A percentile compares a stretch with the other conserved stretches of the same genome.
Evolutionary conservation across 2,797 vertebrate species (phyloP).

Genomic region (Aphelocoma californica): DNA sequence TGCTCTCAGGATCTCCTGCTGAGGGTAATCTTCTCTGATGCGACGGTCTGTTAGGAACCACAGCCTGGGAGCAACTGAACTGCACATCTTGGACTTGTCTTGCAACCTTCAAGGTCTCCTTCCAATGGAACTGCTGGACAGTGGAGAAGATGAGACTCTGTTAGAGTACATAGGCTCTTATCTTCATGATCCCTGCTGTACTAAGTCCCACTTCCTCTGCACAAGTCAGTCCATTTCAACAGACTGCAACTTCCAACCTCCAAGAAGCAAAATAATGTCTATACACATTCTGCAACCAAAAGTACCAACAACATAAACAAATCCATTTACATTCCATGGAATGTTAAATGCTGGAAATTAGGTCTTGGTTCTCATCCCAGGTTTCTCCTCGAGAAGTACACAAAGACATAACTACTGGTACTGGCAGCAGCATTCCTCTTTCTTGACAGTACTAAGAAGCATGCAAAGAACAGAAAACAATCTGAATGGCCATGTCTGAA

Average conservation of each 20-base stretch:
- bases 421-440: not conserved
- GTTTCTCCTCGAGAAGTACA: not conserved
- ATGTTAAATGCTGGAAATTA: not conserved
- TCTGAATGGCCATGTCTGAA: not conserved
- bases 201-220: not conserved
- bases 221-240: not conserved
- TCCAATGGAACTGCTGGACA: conserved; percentile 48
- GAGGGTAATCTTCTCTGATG: conserved; percentile 82
- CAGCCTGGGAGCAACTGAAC: conserved; percentile 76
- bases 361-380: not conserved
- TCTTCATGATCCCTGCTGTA: not conserved
- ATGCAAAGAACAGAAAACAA: not conserved
- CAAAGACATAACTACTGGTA: not conserved
- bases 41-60: conserved; percentile 85
- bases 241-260: not conserved
- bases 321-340: not conserved
- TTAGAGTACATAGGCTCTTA: not conserved
- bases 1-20: conserved; percentile 79
- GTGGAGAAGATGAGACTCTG: conserved; percentile 43
- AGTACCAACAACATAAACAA: not conserved
- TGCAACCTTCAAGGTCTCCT: conserved; percentile 47
- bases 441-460: not conserved
- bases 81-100: conserved; percentile 79
- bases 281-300: not conserved
- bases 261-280: not conserved